Evolutionary conservation across 2,113 vertebrate species (phyloP), one percentile per base, ranked within the genome.

Genomic region (Salvelinus alpinus): DNA sequence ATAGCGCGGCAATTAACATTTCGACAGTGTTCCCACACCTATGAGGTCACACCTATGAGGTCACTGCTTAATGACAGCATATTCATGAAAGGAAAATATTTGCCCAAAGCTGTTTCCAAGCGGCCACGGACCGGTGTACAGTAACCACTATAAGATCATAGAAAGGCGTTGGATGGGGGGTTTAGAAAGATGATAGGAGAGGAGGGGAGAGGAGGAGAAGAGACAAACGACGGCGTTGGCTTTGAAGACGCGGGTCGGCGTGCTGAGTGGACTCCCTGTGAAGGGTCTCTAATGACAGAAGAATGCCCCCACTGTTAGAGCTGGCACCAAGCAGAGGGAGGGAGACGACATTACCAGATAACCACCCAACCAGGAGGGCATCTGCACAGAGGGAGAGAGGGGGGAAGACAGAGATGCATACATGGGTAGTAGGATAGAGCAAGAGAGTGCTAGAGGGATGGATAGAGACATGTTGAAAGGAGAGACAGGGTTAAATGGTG

Each of bases 41-140:
- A 88, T 87, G 66, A 75, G 79, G 70, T 70, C 38, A 44, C 38
- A 44, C 38, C 38, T 44, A 44, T 9, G 38, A 44, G 38, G 8
- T 44, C 38, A 44, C 38, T 44, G 64, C 85, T 87, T 87, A 86
- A 88, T 82, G 83, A 87, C 76, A 79, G 81, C 78, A 80, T 85
- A 84, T 88, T 90, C 84, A 84, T 86, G 88, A 85, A 90, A 87
- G 72, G 80, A 88, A 92, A 91, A 92, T 91, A 88, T 92, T 90
- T 89, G 88, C 87, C 73, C 51, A 72, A 90, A 83, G 80, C 84
- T 78, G 87, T 90, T 83, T 86, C 83, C 87, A 78, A 78, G 89
- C 78, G 79, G 87, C 88, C 51, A 72, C 24, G 0, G 12, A 84
- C 82, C 81, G 76, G 70, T 27, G 22, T 13, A 25, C 11, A 24